Evolutionary conservation across 2,797 vertebrate genomes (phyloP).

Genomic region (Pristis pectinata): DNA sequence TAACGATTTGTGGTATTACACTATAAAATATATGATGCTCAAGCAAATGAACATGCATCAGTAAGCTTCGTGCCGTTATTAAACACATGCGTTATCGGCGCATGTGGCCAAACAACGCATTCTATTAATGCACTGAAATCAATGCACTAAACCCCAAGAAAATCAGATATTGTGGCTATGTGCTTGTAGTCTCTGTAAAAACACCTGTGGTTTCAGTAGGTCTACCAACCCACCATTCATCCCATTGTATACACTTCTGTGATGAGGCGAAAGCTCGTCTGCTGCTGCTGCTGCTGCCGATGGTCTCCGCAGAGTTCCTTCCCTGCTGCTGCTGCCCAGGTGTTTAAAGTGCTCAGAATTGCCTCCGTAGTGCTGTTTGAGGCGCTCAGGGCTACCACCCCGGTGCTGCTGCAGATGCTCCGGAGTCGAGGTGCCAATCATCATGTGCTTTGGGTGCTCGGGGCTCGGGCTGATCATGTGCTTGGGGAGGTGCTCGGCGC

Average conservation of each 20-base stretch:
- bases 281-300: constrained; percentile 45
- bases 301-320: constrained; percentile 71
- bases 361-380: constrained; percentile 69
- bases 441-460: constrained; percentile 65
- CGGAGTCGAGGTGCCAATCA: constrained; percentile 58
- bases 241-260: constrained; percentile 88
- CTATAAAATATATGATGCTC: not conserved
- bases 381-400: constrained; percentile 78
- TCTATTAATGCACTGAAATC: constrained; percentile 28
- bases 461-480: constrained; percentile 49
- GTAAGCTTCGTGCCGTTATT: not conserved
- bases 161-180: constrained; percentile 37
- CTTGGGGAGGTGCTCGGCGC: constrained; percentile 79
- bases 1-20: not conserved
- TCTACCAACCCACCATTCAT: constrained; percentile 82
- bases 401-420: constrained; percentile 78
- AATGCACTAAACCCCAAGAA: not conserved
- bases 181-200: constrained; percentile 41
- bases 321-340: constrained; percentile 59
- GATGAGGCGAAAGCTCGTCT: constrained; percentile 76
- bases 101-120: constrained; percentile 23
- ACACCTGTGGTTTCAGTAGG: constrained; percentile 44
- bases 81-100: constrained; percentile 16
- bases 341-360: constrained; percentile 73
- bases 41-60: constrained; percentile 22